Evolutionary conservation across 2,888 invertebrate species (phyloP), one percentile per base, ranked within the genome.

Genomic region (Hyppa rectilinea): DNA sequence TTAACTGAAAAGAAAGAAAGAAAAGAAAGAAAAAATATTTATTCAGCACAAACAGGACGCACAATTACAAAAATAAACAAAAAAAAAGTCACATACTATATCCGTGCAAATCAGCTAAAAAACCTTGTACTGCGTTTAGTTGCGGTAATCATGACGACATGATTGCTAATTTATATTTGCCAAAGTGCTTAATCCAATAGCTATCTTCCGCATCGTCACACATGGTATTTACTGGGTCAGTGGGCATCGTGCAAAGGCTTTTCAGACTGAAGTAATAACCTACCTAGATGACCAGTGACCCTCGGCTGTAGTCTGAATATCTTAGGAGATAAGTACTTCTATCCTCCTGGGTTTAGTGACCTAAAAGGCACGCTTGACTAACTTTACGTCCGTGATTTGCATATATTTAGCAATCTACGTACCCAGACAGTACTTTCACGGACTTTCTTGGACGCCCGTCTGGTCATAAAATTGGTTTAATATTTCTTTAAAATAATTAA

Each of bases 381-480:
- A 82, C 70, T 90, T 90, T 84, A 90, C 63, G 83, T 72, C 68
- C 64, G 72, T 67, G 65, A 90, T 90, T 90, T 88, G 84, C 89
- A 89, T 90, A 85, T 77, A 79, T 73, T 81, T 80, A 83, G 85
- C 76, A 68, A 64, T 71, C 73, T 73, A 47, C 65, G 72, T 74
- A 72, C 56, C 53, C 62, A 67, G 59, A 52, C 43, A 53, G 68
- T 52, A 53, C 59, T 75, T 60, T 53, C 59, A 26, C 3, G 47
- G 65, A 56, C 38, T 59, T 55, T 61, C 53, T 78, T 83, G 74
- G 82, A 81, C 85, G 85, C 82, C 85, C 81, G 59, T 69, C 38
- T 31, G 45, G 70, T 65, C 75, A 77, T 85, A 82, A 88, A 86
- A 73, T 64, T 78, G 72, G 81, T 83, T 83, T 87, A 60, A 71